Evolutionary conservation across 2,888 invertebrate genomes (phyloP).

Genomic region (Harpalus rubripes): DNA sequence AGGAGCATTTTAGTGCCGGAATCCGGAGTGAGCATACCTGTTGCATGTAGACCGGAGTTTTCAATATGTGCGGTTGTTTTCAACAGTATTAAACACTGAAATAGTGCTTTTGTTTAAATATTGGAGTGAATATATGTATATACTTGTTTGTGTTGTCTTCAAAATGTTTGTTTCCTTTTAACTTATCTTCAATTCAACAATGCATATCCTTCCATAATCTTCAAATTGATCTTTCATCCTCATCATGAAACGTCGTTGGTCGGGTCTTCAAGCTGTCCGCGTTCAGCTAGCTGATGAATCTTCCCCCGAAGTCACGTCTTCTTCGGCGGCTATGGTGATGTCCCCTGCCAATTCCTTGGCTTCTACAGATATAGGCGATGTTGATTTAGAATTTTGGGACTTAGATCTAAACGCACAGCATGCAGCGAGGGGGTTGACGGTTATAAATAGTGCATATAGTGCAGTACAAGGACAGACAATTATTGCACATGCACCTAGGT

Average conservation of each 20-base stretch:
- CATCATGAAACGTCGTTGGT: conserved; percentile 88
- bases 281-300: conserved; percentile 85
- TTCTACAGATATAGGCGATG: conserved; percentile 87
- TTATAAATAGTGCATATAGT: conserved; percentile 44
- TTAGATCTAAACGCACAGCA: conserved; percentile 80
- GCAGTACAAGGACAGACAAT: conserved; percentile 74
- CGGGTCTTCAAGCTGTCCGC: conserved; percentile 83
- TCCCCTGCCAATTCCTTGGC: conserved; percentile 86
- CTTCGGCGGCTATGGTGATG: conserved; percentile 85
- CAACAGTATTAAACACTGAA: too few species aligned
- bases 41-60: background rate
- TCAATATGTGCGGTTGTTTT: too few species aligned
- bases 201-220: background rate
- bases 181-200: too few species aligned
- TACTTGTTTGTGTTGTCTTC: too few species aligned
- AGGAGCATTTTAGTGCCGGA: background rate
- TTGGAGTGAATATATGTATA: too few species aligned
- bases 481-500: conserved; percentile 75
- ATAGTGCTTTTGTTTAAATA: too few species aligned
- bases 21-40: background rate
- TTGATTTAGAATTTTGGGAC: conserved; percentile 91
- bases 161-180: too few species aligned
- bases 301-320: conserved; percentile 88
- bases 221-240: background rate
- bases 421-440: conserved; percentile 64